Conservation (phyloP, 2,888 invertebrate genomes). For the Cryptus viduatorius region DNA sequence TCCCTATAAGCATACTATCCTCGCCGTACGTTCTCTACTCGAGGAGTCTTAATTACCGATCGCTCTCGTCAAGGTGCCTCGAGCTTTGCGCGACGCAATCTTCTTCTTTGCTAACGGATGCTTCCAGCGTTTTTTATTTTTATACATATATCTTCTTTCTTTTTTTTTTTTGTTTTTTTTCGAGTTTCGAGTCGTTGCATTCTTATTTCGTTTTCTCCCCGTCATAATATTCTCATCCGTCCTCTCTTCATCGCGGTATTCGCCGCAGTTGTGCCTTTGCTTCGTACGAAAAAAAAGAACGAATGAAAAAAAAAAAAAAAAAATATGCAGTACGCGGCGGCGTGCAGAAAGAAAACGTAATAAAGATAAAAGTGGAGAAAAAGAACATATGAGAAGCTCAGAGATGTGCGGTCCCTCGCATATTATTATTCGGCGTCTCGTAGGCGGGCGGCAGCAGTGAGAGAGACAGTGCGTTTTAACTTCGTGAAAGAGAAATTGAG, state of each 20-base stretch:
- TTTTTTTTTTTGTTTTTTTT: conserved; percentile 68
- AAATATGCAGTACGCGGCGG: background rate
- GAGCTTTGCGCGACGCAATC: conserved; percentile 39
- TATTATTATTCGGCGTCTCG: conserved; percentile 60
- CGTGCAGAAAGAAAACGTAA: conserved; percentile 41
- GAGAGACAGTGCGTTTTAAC: conserved; percentile 45
- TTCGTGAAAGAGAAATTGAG: conserved; percentile 62
- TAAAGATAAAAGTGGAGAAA: conserved; percentile 40
- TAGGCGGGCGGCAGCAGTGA: conserved; percentile 36
- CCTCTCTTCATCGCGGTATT: conserved; percentile 21
- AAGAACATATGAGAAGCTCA: conserved; percentile 39
- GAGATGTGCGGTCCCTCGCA: conserved; percentile 51
- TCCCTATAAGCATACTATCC: background rate
- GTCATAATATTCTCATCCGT: conserved; percentile 30
- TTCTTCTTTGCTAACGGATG: conserved; percentile 27
- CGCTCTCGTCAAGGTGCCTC: conserved; percentile 46
- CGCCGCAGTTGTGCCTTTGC: conserved; percentile 11
- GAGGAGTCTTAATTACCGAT: conserved; percentile 54
- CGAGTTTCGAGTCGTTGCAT: conserved; percentile 70
- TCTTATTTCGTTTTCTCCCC: conserved; percentile 73
- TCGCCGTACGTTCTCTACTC: background rate
- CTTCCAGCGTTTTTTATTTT: conserved; percentile 6
- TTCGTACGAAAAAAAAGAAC: conserved; percentile 8
- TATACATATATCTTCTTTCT: background rate
- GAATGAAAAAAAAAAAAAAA: conserved; percentile 2